phyloP scores from a whole-genome alignment of 2,113 vertebrate species.

The Gopherus flavomarginatus region DNA sequence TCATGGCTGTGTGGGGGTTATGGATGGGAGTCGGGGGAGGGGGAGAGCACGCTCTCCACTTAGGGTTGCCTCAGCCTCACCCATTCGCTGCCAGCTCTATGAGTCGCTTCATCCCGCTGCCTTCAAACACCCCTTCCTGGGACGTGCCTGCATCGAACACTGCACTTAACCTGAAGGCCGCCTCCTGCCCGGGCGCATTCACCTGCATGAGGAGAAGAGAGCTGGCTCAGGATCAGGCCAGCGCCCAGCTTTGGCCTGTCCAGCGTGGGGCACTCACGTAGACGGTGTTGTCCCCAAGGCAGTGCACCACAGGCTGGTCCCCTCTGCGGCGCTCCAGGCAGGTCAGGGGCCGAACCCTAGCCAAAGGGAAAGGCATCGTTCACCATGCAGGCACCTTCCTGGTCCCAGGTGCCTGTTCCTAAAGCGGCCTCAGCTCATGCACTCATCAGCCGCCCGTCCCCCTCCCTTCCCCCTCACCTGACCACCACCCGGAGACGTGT shows the following conservation, averaged over 20 bases:
- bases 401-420: neutral
- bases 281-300: slow-evolving; percentile 72
- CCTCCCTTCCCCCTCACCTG: slow-evolving; percentile 58
- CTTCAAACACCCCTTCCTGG: slow-evolving; percentile 79
- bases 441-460: too few relatives aligned
- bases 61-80: slow-evolving; percentile 5
- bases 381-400: neutral
- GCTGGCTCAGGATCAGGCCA: neutral
- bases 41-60: neutral
- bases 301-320: slow-evolving; percentile 72
- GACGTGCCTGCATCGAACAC: slow-evolving; percentile 74
- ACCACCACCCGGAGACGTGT: slow-evolving; percentile 76
- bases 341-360: slow-evolving; percentile 81
- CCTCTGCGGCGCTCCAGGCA: slow-evolving; percentile 63
- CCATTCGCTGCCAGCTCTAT: slow-evolving; percentile 75
- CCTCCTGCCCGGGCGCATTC: slow-evolving; percentile 62
- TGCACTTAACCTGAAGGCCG: slow-evolving; percentile 73
- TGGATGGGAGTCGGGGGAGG: neutral
- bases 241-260: fast-evolving
- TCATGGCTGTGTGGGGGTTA: neutral
- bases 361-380: neutral
- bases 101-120: slow-evolving; percentile 76
- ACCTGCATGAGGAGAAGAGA: slow-evolving; percentile 49
- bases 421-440: neutral
- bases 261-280: slow-evolving; percentile 53